phyloP scores from a whole-genome alignment of 2,888 invertebrate genomes.

The Acanthosepion lycidas region DNA sequence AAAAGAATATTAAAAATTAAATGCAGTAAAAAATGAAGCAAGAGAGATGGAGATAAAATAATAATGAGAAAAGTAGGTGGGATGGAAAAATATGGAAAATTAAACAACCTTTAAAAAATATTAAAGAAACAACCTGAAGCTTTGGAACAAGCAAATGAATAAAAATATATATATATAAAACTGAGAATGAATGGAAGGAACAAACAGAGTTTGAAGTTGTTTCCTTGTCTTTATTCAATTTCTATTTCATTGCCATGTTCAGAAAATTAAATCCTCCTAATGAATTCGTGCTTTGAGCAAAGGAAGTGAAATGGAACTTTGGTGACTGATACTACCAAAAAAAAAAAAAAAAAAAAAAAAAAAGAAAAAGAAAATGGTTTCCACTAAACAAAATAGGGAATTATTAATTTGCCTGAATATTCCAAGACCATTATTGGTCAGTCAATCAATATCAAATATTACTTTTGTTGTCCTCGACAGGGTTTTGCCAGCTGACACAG shows the following conservation, averaged over 20 bases:
- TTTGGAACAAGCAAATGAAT: too few species aligned
- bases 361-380: not conserved
- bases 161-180: not conserved
- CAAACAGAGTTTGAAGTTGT: not conserved
- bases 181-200: not conserved
- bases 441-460: not conserved
- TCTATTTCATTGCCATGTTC: not conserved
- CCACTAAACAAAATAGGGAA: not conserved
- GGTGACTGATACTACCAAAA: not conserved
- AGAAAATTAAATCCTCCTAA: not conserved
- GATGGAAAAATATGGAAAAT: too few species aligned
- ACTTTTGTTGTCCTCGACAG: not conserved
- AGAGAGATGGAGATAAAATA: too few species aligned
- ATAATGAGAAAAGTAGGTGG: too few species aligned
- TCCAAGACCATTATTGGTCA: not conserved
- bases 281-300: not conserved
- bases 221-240: not conserved
- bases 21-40: too few species aligned
- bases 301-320: not conserved
- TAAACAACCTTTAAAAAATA: too few species aligned
- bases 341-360: not conserved
- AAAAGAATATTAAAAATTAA: too few species aligned
- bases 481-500: too few species aligned
- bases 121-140: too few species aligned
- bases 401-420: not conserved